These are phyloP conservation scores for Magallana gigas DNA, from an alignment of 1,140 invertebrate species.

Conservation along the genomic window DNA sequence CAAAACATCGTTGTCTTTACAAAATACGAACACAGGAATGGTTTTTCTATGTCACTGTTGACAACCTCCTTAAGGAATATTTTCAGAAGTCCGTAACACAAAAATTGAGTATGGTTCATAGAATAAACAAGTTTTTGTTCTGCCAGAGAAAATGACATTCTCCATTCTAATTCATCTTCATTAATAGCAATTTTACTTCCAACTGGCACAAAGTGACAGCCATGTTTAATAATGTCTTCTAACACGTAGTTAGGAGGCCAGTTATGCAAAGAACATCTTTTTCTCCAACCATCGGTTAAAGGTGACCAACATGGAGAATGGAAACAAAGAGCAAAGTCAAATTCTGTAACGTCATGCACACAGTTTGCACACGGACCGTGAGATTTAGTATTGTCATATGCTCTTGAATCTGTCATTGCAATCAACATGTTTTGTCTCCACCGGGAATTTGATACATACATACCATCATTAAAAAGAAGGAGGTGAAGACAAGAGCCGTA, in stretches of 20 bases:
- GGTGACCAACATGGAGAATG: not conserved
- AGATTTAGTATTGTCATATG: not conserved
- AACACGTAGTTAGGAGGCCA: not conserved
- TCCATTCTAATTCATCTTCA: slow-evolving; percentile 40
- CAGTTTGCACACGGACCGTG: not conserved
- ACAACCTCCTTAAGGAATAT: slow-evolving; percentile 39
- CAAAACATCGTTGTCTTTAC: slow-evolving; percentile 28
- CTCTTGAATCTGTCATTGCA: not conserved
- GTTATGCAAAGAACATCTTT: not conserved
- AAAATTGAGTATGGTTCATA: slow-evolving; percentile 43
- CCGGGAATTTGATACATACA: not conserved
- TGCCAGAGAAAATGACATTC: slow-evolving; percentile 40
- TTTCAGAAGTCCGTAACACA: slow-evolving; percentile 43
- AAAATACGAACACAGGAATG: slow-evolving; percentile 34
- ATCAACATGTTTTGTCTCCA: not conserved
- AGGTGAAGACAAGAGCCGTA: too few relatives aligned
- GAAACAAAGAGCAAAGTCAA: not conserved
- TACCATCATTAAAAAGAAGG: not conserved
- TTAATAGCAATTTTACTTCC: not conserved
- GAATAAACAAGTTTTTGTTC: slow-evolving; percentile 41
- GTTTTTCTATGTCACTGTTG: not conserved
- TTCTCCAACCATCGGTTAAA: not conserved
- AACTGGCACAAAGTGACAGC: slow-evolving; percentile 37
- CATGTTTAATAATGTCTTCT: slow-evolving; percentile 1
- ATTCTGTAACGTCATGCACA: not conserved